Evolutionary conservation across 2,113 vertebrate species (phyloP), one percentile per base, ranked within the genome.

Genomic region (Abramis brama): DNA sequence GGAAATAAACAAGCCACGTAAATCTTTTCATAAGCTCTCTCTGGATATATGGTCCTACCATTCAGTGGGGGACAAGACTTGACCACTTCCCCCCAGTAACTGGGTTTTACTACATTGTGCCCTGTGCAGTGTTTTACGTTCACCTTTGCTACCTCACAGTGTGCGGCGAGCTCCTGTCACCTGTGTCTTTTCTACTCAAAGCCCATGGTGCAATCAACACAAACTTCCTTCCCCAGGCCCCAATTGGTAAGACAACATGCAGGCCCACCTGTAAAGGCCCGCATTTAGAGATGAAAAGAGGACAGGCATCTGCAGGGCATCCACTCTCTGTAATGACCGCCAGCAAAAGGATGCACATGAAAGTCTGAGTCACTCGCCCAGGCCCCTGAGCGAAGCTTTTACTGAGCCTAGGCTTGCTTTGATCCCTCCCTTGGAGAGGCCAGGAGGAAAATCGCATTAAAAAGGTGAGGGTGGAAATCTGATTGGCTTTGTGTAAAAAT

Each of bases 311-410:
- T 89, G 79, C 86, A 79, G 80, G 84, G 64, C 82, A 89, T 79
- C 86, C 86, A 79, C 85, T 93, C 82, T 77, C 9, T 13, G 59
- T 93, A 92, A 93, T 87, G 87, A 83, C 86, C 30, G 13, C 0
- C 66, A 89, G 70, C 57, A 83, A 55, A 83, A 36, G 39, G 85
- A 30, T 88, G 84, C 60, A 85, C 89, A 91, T 91, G 68, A 91
- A 90, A 91, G 89, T 86, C 78, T 79, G 25, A 90, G 88, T 91
- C 91, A 86, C 70, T 86, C 86, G 82, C 83, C 71, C 60, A 87
- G 83, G 82, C 39, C 86, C 83, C 88, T n/a, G 84, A 90, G 85
- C 89, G 80, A 76, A 84, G 88, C 84, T 90, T 88, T 92, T 89
- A 89, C 59, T 78, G 77, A 59, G 70, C 55, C 60, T 7, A 30